phyloP scores from a whole-genome alignment of 1,140 invertebrate species.

The Drosophila athabasca region DNA sequence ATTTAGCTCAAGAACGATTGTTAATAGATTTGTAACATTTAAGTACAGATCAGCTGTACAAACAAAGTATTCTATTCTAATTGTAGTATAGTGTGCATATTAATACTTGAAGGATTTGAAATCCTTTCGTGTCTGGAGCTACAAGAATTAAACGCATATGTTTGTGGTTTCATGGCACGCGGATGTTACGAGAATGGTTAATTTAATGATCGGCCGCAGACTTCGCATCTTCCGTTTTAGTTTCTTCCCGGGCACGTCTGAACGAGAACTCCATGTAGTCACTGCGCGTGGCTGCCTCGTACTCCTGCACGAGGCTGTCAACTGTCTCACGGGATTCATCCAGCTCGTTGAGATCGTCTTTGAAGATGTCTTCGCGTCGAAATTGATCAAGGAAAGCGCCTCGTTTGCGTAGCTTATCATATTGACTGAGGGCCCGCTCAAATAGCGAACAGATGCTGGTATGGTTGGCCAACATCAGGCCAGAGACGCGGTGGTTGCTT shows the following conservation, averaged over 20 bases:
- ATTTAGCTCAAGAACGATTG: constrained; percentile 12
- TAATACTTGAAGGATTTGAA: constrained; percentile 56
- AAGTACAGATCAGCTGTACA: constrained; percentile 5
- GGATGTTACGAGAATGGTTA: background rate
- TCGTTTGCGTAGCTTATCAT: constrained; percentile 96
- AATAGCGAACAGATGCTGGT: constrained; percentile 95
- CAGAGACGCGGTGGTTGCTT: constrained; percentile 97
- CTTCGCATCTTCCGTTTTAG: constrained; percentile 44
- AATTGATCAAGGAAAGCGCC: constrained; percentile 99
- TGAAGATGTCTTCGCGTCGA: constrained; percentile 96
- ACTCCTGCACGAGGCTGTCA: constrained; percentile 97
- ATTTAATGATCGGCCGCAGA: background rate
- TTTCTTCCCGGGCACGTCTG: constrained; percentile 22
- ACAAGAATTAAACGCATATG: background rate
- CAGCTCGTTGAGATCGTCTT: constrained; percentile 95
- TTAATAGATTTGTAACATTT: constrained; percentile 5
- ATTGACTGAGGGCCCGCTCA: constrained; percentile 92
- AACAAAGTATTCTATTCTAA: constrained; percentile 9
- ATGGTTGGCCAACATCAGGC: constrained; percentile 98
- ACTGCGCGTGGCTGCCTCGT: constrained; percentile 94
- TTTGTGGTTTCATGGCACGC: constrained; percentile 45
- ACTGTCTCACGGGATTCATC: constrained; percentile 95
- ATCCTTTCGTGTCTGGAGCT: constrained; percentile 40
- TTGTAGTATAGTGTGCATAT: background rate
- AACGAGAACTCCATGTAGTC: constrained; percentile 90